These are phyloP conservation scores for Oryzias sinensis DNA, from an alignment of 2,797 vertebrate genomes.

Conservation along the genomic window DNA sequence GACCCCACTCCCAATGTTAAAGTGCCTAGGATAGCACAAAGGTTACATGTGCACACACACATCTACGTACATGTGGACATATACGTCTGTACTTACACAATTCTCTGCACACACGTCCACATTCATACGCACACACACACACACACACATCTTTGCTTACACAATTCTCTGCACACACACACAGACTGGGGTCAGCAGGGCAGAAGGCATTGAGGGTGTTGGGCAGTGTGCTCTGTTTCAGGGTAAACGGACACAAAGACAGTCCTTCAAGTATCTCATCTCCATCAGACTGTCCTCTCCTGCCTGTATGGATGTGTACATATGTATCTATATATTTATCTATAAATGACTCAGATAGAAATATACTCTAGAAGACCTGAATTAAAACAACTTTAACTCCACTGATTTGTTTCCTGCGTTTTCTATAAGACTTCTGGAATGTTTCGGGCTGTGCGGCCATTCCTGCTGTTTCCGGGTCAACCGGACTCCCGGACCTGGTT, in stretches of 20 bases:
- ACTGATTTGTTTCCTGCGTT: conserved; percentile 40
- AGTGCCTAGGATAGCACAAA: too few species aligned
- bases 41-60: not conserved
- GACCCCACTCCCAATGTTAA: too few species aligned
- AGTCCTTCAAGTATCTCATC: conserved; percentile 41
- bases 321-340: conserved; percentile 17
- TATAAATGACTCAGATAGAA: conserved; percentile 50
- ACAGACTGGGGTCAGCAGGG: conserved; percentile 54
- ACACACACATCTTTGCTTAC: not conserved
- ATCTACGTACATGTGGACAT: not conserved
- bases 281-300: conserved; percentile 37
- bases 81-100: conserved; percentile 42
- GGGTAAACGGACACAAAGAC: conserved; percentile 53
- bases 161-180: conserved; percentile 24
- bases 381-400: conserved; percentile 39
- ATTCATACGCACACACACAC: too few species aligned
- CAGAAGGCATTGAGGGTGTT: conserved; percentile 75
- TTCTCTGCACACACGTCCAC: conserved; percentile 7
- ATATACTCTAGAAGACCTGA: conserved; percentile 54
- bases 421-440: conserved; percentile 47
- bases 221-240: conserved; percentile 77
- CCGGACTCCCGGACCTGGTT: conserved; percentile 44
- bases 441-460: conserved; percentile 38
- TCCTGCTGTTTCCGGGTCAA: conserved; percentile 20
- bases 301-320: conserved; percentile 19